Evolutionary conservation across 92 coral and sea anemone species (phyloP).

Genomic region (Parazoanthus darwini): DNA sequence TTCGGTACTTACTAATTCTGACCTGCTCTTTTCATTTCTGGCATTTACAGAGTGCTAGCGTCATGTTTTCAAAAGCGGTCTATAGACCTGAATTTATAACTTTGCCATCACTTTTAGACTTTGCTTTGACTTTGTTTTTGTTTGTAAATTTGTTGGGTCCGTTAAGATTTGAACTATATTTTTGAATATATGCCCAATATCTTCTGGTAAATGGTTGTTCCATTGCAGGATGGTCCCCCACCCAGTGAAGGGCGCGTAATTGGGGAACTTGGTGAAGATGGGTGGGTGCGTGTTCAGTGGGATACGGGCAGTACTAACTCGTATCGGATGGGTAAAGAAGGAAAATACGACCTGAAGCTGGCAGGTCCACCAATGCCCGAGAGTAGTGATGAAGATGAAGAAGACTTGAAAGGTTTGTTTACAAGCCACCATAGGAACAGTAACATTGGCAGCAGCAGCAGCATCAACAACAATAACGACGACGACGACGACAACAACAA

Average conservation of each 20-base stretch:
- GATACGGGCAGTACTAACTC: constrained; percentile 98
- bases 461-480: neutral
- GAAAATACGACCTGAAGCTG: constrained; percentile 90
- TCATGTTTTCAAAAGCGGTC: no score
- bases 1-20: no score
- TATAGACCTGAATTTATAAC: no score
- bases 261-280: constrained; percentile 99
- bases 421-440: neutral
- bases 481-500: neutral
- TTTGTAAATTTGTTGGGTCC: no score
- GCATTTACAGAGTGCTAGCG: no score
- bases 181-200: no score
- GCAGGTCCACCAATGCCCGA: constrained; percentile 98
- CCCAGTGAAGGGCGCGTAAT: constrained; percentile 98
- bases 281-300: constrained; percentile 99
- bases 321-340: constrained; percentile 99
- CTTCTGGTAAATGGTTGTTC: neutral
- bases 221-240: constrained; percentile 87
- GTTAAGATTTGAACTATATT: no score
- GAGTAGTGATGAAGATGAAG: constrained; percentile 99
- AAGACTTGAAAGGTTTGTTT: constrained; percentile 82
- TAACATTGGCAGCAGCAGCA: neutral
- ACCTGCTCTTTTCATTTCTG: no score
- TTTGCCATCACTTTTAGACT: no score
- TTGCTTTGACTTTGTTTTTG: no score